Conservation (phyloP, 1,140 invertebrate species). For the Venustaconcha ellipsiformis region DNA sequence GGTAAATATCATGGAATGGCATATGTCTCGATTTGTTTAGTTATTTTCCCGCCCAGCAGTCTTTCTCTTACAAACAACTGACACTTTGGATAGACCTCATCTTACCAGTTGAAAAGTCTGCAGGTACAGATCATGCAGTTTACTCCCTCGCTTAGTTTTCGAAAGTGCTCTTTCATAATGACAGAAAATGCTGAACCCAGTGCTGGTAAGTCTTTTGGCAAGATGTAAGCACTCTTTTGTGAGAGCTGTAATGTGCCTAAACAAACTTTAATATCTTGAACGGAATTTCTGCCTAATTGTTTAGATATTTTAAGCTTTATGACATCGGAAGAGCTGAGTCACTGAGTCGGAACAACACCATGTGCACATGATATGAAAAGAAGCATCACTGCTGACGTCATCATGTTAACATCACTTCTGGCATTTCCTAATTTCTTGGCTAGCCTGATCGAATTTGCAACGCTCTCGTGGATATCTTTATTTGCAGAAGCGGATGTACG, state of each 20-base stretch:
- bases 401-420: slow-evolving; percentile 44
- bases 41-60: neutral
- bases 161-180: neutral
- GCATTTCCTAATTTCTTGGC: slow-evolving; percentile 26
- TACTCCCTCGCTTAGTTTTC: slow-evolving; percentile 17
- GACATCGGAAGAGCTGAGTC: slow-evolving; percentile 33
- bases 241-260: slow-evolving; percentile 32
- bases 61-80: slow-evolving; percentile 26
- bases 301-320: slow-evolving; percentile 38
- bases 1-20: slow-evolving; percentile 23
- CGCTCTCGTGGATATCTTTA: slow-evolving; percentile 39
- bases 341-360: slow-evolving; percentile 36
- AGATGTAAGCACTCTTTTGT: slow-evolving; percentile 36
- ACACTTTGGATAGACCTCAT: slow-evolving; percentile 27
- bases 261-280: slow-evolving; percentile 45
- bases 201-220: slow-evolving; percentile 35
- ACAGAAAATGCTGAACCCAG: slow-evolving; percentile 37
- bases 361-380: slow-evolving; percentile 45
- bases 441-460: slow-evolving; percentile 25
- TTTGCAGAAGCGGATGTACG: slow-evolving; percentile 25
- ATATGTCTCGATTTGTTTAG: slow-evolving; percentile 13
- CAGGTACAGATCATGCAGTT: slow-evolving; percentile 31
- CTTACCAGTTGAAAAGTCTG: slow-evolving; percentile 8
- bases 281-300: slow-evolving; percentile 44
- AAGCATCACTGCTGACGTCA: slow-evolving; percentile 38